phyloP scores from a whole-genome alignment of 2,797 vertebrate species.

The Argya squamiceps region DNA sequence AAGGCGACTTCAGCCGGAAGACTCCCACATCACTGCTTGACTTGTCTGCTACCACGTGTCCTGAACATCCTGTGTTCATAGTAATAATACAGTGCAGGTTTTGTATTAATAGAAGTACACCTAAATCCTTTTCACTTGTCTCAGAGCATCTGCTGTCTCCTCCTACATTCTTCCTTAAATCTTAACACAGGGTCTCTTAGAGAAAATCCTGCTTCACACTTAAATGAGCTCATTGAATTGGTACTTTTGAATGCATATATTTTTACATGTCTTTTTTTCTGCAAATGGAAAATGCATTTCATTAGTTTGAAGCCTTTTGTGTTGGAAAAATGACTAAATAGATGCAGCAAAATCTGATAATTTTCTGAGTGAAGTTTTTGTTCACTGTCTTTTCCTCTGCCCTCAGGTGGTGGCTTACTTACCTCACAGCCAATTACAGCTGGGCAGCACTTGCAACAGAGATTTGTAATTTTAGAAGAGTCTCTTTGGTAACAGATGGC shows the following conservation, averaged over 20 bases:
- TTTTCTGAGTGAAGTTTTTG: neutral
- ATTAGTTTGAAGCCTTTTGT: neutral
- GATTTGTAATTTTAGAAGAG: constrained; percentile 50
- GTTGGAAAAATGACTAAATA: neutral
- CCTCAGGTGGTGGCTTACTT: neutral
- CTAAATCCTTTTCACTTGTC: constrained; percentile 30
- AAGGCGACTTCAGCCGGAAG: neutral
- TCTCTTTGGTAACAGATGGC: constrained; percentile 53
- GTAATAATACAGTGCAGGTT: neutral
- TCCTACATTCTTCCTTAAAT: constrained; percentile 49
- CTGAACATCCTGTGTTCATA: neutral
- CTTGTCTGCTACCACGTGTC: neutral
- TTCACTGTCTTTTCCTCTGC: neutral
- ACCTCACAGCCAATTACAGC: neutral
- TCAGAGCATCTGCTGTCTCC: constrained; percentile 28
- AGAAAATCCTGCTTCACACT: neutral
- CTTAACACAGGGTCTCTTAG: neutral
- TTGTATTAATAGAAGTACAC: constrained; percentile 21
- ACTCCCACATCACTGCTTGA: neutral
- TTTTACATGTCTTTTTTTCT: neutral
- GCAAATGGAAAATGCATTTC: neutral
- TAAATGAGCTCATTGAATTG: neutral
- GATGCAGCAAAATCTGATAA: neutral
- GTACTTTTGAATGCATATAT: neutral
- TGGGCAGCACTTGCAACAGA: neutral